Evolutionary conservation across 2,797 vertebrate species (phyloP), one percentile per base, ranked within the genome.

Genomic region (Loriculus beryllinus): DNA sequence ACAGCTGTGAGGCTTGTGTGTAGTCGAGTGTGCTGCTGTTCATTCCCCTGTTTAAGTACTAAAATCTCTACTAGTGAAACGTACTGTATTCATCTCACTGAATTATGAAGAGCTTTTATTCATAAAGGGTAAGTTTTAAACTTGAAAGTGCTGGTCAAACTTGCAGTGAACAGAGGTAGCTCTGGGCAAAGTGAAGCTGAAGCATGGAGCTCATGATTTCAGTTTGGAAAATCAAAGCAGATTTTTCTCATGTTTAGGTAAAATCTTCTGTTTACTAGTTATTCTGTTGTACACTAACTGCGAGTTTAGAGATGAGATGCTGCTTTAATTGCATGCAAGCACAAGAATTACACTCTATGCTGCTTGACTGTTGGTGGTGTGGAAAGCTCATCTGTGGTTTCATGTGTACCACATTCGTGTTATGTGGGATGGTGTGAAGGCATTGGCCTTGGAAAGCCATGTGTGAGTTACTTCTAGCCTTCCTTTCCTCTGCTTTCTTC

Each of bases 391-490:
- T 59, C 39, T 16, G 13, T 3, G 10, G 26, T 16, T 72, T 18
- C 11, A 4, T 1, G 19, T 3, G 5, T 7, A 42, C 18, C 5
- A 1, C 3, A 7, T 11, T 75, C 4, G 3, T 6, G 13, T 42
- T 10, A 5, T 0, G 1, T 8, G 48, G 42, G 72, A 29, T 35
- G 9, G 3, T 16, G 39, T 26, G 33, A 70, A 70, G 26, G 26
- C 4, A 2, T 19, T 22, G 22, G 47, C 10, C 28, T 72, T 68
- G 35, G 39, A 33, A 65, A 71, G 17, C 20, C 13, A 1, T 37
- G 5, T 11, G 6, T 5, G 31, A 39, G 37, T 13, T 3, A 2
- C 33, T 71, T 69, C 15, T 15, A 49, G 7, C 10, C 6, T 16
- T 51, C 33, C 12, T 65, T 68, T 47, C 8, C 26, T 45, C 9